These are phyloP conservation scores for Gnathonemus longibarbis DNA, from an alignment of 2,113 vertebrate species.

Conservation along the genomic window DNA sequence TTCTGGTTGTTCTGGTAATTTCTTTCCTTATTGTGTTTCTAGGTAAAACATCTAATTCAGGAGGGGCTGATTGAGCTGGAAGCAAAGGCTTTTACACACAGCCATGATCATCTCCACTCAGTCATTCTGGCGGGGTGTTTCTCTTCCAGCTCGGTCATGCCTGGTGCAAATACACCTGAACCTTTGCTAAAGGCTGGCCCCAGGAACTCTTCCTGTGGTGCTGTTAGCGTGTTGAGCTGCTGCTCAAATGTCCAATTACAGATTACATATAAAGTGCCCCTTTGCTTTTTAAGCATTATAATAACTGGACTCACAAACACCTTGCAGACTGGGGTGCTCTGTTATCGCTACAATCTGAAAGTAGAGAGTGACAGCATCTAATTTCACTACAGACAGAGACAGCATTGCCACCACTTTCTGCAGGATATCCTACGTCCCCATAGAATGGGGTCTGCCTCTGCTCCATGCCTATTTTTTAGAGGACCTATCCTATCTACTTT, in stretches of 20 bases:
- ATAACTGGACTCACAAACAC: not conserved
- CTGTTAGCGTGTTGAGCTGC: too few relatives aligned
- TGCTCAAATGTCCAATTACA: not conserved
- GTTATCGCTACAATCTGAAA: not conserved
- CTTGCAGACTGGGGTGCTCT: not conserved
- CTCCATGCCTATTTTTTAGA: not conserved
- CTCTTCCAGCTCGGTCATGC: not conserved
- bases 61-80: not conserved
- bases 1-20: conserved; percentile 36
- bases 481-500: not conserved
- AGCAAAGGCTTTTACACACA: not conserved
- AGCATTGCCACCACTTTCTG: not conserved
- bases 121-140: not conserved
- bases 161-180: too few relatives aligned
- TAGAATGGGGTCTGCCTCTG: not conserved
- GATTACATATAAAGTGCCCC: not conserved
- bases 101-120: too few relatives aligned
- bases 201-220: too few relatives aligned
- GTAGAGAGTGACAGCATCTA: not conserved
- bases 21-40: not conserved
- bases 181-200: not conserved
- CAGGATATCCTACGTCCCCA: not conserved
- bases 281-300: not conserved
- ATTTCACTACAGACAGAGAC: not conserved
- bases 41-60: not conserved